Conservation (phyloP, 1,140 invertebrate species). For the Pseudoatta argentina region DNA sequence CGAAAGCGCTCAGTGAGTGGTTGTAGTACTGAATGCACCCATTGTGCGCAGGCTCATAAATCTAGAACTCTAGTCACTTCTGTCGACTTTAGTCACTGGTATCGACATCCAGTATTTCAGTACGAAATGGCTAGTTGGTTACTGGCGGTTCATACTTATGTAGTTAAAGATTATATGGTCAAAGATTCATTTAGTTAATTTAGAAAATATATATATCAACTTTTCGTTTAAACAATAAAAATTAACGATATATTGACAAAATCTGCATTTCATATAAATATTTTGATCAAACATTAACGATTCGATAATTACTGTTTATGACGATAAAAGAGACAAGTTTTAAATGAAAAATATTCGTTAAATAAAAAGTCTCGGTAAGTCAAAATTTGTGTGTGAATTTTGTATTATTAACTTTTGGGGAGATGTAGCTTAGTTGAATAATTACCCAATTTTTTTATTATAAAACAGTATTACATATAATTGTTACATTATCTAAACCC, state of each 20-base stretch:
- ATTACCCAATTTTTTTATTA: not conserved
- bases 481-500: not conserved
- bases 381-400: not conserved
- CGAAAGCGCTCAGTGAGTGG: too few species aligned
- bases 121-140: too few species aligned
- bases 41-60: too few species aligned
- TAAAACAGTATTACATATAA: not conserved
- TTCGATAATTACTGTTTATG: not conserved
- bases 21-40: too few species aligned
- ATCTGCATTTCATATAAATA: not conserved
- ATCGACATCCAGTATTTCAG: too few species aligned
- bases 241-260: not conserved
- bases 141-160: too few species aligned
- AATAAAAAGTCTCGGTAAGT: conserved; percentile 14
- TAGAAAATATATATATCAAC: too few species aligned
- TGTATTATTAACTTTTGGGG: not conserved
- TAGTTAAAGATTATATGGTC: too few species aligned
- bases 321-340: not conserved
- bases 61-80: too few species aligned
- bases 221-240: not conserved
- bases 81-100: too few species aligned
- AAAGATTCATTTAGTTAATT: not conserved
- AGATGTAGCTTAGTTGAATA: too few species aligned
- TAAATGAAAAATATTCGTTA: not conserved
- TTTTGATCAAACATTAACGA: not conserved